Evolutionary conservation across 1,140 invertebrate genomes (phyloP).

Genomic region (Zaprionus ghesquierei): DNA sequence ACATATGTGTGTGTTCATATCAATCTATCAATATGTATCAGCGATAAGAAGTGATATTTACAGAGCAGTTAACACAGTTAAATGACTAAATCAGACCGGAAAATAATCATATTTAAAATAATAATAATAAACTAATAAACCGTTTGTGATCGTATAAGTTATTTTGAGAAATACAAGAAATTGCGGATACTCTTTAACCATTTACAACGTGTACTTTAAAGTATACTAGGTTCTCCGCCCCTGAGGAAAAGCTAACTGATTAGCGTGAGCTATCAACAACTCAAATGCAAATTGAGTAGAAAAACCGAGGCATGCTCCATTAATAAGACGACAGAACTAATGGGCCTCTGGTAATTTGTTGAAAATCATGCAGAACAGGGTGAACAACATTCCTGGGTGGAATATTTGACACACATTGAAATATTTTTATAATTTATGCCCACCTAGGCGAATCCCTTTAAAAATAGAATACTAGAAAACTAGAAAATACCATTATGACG

Average conservation of each 20-base stretch:
- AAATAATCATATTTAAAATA: no score
- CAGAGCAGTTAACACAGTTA: not conserved
- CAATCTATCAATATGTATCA: not conserved
- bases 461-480: constrained; percentile 37
- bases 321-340: constrained; percentile 63
- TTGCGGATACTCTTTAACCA: no score
- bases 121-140: no score
- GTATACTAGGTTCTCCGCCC: no score
- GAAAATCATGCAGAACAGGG: constrained; percentile 47
- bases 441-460: constrained; percentile 62
- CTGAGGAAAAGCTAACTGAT: no score
- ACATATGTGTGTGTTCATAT: not conserved
- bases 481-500: constrained; percentile 60
- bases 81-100: no score
- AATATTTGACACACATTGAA: constrained; percentile 74
- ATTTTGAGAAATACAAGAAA: no score
- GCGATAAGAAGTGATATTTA: not conserved
- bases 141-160: no score
- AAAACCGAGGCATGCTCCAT: constrained; percentile 42
- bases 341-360: constrained; percentile 69
- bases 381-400: constrained; percentile 60
- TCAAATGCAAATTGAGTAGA: constrained; percentile 24
- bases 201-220: no score
- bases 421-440: constrained; percentile 80
- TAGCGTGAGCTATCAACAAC: constrained; percentile 40